These are phyloP conservation scores for Anabas testudineus DNA, from an alignment of 2,797 vertebrate species.

Conservation along the genomic window DNA sequence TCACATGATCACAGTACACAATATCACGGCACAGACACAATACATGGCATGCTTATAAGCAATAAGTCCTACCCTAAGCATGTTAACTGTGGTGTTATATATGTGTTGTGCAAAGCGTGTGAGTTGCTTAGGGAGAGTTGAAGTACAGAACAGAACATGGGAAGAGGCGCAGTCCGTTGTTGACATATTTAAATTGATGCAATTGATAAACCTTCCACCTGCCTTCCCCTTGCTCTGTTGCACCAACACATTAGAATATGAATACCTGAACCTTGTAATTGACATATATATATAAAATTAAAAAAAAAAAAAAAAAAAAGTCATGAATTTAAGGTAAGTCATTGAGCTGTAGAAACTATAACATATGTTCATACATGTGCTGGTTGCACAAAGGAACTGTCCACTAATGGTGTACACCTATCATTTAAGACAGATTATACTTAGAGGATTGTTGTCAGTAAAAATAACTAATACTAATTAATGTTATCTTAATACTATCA, in stretches of 20 bases:
- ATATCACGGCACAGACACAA: conserved; percentile 62
- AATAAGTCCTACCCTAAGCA: conserved; percentile 76
- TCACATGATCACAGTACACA: conserved; percentile 51
- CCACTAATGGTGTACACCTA: conserved; percentile 26
- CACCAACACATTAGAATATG: conserved; percentile 42
- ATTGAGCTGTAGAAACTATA: conserved; percentile 60
- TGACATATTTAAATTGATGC: conserved; percentile 44
- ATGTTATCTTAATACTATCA: not conserved
- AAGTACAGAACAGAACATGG: conserved; percentile 47
- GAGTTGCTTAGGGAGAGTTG: conserved; percentile 64
- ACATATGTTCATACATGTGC: conserved; percentile 48
- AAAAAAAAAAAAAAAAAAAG: conserved; percentile 34
- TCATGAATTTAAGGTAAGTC: conserved; percentile 82
- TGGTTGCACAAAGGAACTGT: conserved; percentile 84
- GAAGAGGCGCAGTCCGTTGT: conserved; percentile 49
- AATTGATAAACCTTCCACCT: conserved; percentile 45
- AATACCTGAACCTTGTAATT: conserved; percentile 42
- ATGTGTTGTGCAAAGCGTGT: conserved; percentile 71
- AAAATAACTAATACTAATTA: conserved; percentile 12
- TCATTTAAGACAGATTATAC: conserved; percentile 20
- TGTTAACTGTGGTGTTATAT: conserved; percentile 76
- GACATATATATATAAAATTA: conserved; percentile 47
- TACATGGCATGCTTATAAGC: conserved; percentile 79
- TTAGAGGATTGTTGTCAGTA: conserved; percentile 48
- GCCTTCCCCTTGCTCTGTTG: conserved; percentile 68